A percentile compares a stretch with the other conserved stretches of the same genome.
Conservation (phyloP, 2,113 vertebrate genomes). For the Salvelinus alpinus region DNA sequence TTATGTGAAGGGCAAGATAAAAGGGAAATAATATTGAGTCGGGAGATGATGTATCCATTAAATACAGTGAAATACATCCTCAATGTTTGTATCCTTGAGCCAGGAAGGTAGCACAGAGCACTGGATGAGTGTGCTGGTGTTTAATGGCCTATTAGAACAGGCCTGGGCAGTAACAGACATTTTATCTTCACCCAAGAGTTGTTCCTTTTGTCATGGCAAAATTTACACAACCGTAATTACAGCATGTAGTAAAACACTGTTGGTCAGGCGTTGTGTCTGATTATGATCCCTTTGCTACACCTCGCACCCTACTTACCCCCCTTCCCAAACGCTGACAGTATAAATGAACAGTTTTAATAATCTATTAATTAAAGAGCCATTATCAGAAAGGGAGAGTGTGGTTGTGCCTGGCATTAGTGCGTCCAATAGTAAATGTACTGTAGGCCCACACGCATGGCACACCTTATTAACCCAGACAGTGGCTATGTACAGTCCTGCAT, state of each 20-base stretch:
- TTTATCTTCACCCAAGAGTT: slow-evolving; percentile 8
- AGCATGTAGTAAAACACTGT: neutral
- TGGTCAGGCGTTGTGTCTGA: neutral
- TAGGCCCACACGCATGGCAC: neutral
- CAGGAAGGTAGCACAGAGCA: neutral
- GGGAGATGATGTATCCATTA: no score
- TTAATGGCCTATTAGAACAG: neutral
- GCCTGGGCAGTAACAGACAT: no score
- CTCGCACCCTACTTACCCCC: neutral
- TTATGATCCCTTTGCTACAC: neutral
- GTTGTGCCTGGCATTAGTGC: slow-evolving; percentile 21
- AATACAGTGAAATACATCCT: no score
- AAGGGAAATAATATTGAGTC: no score
- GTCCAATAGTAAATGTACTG: slow-evolving; percentile 4
- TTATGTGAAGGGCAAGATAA: no score
- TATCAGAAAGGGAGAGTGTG: slow-evolving; percentile 37
- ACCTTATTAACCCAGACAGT: slow-evolving; percentile 2
- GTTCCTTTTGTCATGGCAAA: neutral
- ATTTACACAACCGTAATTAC: neutral
- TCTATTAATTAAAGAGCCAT: slow-evolving; percentile 58
- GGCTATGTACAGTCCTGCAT: slow-evolving; percentile 49
- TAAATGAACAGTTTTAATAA: slow-evolving; percentile 44
- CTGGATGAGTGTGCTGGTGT: neutral
- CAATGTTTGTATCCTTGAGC: neutral
- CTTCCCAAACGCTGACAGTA: slow-evolving; percentile 11